Conservation (phyloP, 2,113 vertebrate species). For the Podarcis cretensis region DNA sequence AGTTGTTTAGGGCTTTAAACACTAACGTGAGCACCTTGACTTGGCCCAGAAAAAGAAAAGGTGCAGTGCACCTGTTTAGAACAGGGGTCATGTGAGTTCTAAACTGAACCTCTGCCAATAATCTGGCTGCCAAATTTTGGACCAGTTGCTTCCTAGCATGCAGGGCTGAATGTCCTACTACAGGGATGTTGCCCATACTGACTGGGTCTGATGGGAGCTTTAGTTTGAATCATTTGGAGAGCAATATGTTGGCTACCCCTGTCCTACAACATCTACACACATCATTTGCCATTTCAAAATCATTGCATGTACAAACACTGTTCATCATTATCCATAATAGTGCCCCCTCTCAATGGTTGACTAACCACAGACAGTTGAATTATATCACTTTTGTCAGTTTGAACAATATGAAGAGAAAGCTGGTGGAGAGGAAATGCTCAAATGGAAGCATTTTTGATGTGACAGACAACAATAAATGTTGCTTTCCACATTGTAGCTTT, state of each 20-base stretch:
- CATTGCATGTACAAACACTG: neutral
- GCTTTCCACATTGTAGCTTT: slow-evolving; percentile 48
- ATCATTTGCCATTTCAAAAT: neutral
- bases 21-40: no score
- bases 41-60: no score
- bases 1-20: no score
- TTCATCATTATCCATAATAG: neutral
- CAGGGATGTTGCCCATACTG: neutral
- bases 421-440: slow-evolving; percentile 11
- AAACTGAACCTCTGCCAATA: no score
- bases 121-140: no score
- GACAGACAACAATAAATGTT: slow-evolving; percentile 53
- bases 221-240: no score
- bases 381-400: neutral
- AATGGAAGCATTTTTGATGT: slow-evolving; percentile 6
- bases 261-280: neutral
- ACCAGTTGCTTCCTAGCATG: neutral
- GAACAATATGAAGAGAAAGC: neutral
- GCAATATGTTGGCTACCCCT: no score
- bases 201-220: no score
- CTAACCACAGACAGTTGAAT: neutral
- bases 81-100: no score
- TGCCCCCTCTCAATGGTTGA: neutral
- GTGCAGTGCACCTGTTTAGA: no score
- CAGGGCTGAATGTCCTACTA: neutral